Base-by-base conservation (phyloP, 2,888 invertebrate species). In the Phorcus lineatus region DNA sequence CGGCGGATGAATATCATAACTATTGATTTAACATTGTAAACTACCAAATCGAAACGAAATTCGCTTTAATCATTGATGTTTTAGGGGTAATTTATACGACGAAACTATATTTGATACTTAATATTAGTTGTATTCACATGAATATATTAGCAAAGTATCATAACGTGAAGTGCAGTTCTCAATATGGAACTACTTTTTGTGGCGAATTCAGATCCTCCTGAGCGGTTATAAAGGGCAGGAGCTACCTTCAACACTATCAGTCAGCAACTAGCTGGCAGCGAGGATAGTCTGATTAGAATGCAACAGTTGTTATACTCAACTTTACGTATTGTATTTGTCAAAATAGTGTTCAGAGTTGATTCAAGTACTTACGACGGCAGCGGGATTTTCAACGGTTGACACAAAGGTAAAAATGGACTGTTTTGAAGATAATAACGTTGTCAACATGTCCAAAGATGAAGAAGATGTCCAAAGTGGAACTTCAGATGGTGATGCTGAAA, bases 311-410 rank as follows among this genome's bases (percentile, higher is more conserved):
- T 53, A 54, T 75, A 47, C 52, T n/a, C 54, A 17, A n/a, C 24
- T 62, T 76, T 36, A 31, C 57, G 62, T 31, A 31, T 52, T 74
- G 74, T 54, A 36, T 74, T 53, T 62, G 66, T 62, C 53, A 66
- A 74, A 36, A 40, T 77, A 79, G 74, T 57, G 40, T 79, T 74
- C 57, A 76, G 54, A 28, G 52, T 76, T 62, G 53, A 81, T 31
- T 78, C 78, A 40, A 52, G 78, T 62, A 62, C 54, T 13, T 54
- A 54, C 28, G 76, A 40, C 47, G 79, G 78, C 31, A 66, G 87
- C 84, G 88, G 88, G 85, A 81, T 87, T 81, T 86, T 85, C 84
- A 88, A 88, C 82, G 89, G 89, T 81, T 88, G 88, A 82, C 52
- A 74, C 74, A 13, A 22, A 66, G 9, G 28, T 19, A 24, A 55